Base-by-base conservation (phyloP, 1,140 invertebrate species). In the Drosophila ogumai region DNA sequence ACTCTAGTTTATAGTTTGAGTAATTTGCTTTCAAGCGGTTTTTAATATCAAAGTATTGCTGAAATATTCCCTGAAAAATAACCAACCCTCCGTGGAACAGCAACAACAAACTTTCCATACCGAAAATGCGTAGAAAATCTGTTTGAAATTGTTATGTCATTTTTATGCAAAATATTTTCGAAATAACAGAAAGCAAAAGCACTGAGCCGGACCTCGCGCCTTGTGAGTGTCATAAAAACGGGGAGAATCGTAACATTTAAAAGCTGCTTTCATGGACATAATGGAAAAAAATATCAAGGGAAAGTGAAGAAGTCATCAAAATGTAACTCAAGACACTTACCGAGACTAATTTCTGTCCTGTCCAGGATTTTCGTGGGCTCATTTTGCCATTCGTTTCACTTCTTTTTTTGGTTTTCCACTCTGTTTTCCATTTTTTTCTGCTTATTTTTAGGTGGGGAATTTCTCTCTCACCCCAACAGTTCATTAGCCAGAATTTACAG, bases 291-390 rank as follows among this genome's bases (percentile, higher is more conserved):
- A 22, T 17, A 34, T 19, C 50, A 36, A 22, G 19, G 32, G 44
- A 81, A 88, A 68, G 66, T 67, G 69, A 85, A 90, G 81, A 88
- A 90, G 85, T 85, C 86, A 88, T 88, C 84, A 88, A 88, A 88
- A 90, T 88, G 85, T 88, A 88, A 88, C 84, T 88, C 73, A 88
- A 88, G 85, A 90, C 84, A 72, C 66, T 82, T 63, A 63, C 74
- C 66, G 66, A 36, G 81, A 90, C 85, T 88, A 88, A 88, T 88
- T 90, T 78, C 73, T 64, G 69, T 79, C 59, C 66, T 43, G 68
- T 76, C 25, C 54, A 55, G 47, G 50, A 19, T 79, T 65, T 79
- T 66, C 44, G 32, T 52, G 64, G 75, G 49, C 67, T 75, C 71
- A 81, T 73, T 85, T 81, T 79, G 64, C 50, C 66, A 85, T 90